Evolutionary conservation across 37 sponge, comb jelly and placozoan genomes (phyloP).

Genomic region (Halisarca cf. caerulea): DNA sequence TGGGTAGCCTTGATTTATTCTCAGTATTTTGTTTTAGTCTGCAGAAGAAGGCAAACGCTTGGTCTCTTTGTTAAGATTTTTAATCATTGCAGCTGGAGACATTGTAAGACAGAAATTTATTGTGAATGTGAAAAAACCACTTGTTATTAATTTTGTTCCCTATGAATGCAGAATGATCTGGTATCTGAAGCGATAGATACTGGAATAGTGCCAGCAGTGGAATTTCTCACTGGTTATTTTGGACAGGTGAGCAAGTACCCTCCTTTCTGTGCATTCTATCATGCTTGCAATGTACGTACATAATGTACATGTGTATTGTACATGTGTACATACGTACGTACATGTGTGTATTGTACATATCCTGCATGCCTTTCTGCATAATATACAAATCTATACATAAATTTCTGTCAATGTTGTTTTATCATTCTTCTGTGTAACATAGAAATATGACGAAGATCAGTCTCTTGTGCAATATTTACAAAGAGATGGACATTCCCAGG

Average conservation of each 20-base stretch:
- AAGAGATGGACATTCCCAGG: not conserved
- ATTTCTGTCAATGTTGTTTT: not conserved
- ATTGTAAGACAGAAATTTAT: constrained; percentile 1
- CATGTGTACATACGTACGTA: too few species aligned
- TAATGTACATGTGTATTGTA: too few species aligned
- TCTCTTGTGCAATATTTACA: not conserved
- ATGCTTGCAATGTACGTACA: too few species aligned
- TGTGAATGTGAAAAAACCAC: not conserved
- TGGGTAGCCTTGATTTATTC: too few species aligned
- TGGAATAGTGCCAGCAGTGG: too few species aligned
- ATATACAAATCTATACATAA: not conserved
- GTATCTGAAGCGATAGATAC: not conserved
- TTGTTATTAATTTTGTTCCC: not conserved
- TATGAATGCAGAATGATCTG: not conserved
- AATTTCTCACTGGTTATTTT: not conserved
- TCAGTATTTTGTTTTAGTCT: not conserved
- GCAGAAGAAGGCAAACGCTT: not conserved
- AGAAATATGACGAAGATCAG: not conserved
- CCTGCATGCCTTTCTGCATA: too few species aligned
- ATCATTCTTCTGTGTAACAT: not conserved
- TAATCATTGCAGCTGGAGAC: constrained; percentile 19
- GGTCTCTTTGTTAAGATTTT: not conserved
- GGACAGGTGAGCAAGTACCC: not conserved
- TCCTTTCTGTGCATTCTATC: not conserved
- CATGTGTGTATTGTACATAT: too few species aligned